A percentile compares a stretch with the other conserved stretches of the same genome.
Conservation (phyloP, 2,113 vertebrate genomes). For the Illadopsis cleaveri region DNA sequence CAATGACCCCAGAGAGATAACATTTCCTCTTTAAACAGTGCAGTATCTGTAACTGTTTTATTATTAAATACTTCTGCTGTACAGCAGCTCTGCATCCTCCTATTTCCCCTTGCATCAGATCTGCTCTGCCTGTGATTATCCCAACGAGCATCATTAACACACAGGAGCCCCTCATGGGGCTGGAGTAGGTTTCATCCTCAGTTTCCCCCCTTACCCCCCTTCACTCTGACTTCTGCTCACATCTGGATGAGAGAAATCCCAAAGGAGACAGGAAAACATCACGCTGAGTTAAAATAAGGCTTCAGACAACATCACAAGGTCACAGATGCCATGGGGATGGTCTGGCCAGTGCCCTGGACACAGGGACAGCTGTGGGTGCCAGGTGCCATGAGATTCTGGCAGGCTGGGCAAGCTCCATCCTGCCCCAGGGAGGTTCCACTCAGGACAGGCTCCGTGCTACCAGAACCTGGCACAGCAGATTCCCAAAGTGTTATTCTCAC, state of each 20-base stretch:
- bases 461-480: neutral
- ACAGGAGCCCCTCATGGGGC: neutral
- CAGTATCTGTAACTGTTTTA: neutral
- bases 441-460: rapidly evolving
- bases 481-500: neutral
- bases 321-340: rapidly evolving
- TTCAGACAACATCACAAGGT: neutral
- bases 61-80: neutral
- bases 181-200: neutral
- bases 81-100: neutral
- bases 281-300: neutral
- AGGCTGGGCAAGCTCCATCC: neutral
- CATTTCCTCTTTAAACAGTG: neutral
- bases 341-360: neutral
- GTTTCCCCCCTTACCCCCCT: neutral
- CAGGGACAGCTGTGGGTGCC: neutral
- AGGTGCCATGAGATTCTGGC: neutral
- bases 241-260: neutral
- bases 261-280: neutral
- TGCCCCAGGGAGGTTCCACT: neutral
- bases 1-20: neutral
- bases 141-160: neutral
- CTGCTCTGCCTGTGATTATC: neutral
- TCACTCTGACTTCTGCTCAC: neutral
- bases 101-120: neutral